Evolutionary conservation across 1,140 invertebrate genomes (phyloP), one percentile per base, ranked within the genome.

Genomic region (Metopolophium dirhodum): DNA sequence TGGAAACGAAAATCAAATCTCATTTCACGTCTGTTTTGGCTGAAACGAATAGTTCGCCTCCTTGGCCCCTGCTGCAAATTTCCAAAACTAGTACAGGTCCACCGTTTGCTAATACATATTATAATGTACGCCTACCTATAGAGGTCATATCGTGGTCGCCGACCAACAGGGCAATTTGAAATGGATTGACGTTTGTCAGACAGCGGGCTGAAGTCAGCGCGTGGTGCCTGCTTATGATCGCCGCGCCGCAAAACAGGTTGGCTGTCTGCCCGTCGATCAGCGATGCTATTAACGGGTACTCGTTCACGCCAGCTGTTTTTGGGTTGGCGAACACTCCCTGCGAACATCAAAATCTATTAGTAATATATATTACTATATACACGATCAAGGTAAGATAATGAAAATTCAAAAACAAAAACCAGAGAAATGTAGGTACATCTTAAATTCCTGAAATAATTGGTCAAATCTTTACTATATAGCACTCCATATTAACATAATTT

Each of bases 221-320:
- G 49, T 93, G 49, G 30, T 86, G 91, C 41, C 18, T 85, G 49
- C 82, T 11, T 14, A 93, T 93, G 22, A 93, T n/a, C 6, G 82
- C 57, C 35, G 91, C 91, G 1, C 91, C 82, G 49, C 91, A 93
- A 45, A 93, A 93, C 26, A 85, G 23, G 35, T 86, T 93, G 47
- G 91, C 82, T 23, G 91, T 93, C 82, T 83, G 49, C 2, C 82
- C 77, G 23, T 93, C 82, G 22, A 93, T 86, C 77, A 93, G 35
- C 26, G 91, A 93, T 47, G 91, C 91, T 51, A 93, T 57, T 22
- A 93, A 57, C 35, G 91, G 91, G 7, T 86, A 93, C 23, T 93
- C 91, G 7, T 20, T 93, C 45, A 93, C 91, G n/a, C 91, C 91
- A 6, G 82, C 35, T 6, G 91, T 93, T 20, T 45, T 54, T 7